Evolutionary conservation across 2,113 vertebrate species (phyloP), one percentile per base, ranked within the genome.

Genomic region (Megaceryle torquata): DNA sequence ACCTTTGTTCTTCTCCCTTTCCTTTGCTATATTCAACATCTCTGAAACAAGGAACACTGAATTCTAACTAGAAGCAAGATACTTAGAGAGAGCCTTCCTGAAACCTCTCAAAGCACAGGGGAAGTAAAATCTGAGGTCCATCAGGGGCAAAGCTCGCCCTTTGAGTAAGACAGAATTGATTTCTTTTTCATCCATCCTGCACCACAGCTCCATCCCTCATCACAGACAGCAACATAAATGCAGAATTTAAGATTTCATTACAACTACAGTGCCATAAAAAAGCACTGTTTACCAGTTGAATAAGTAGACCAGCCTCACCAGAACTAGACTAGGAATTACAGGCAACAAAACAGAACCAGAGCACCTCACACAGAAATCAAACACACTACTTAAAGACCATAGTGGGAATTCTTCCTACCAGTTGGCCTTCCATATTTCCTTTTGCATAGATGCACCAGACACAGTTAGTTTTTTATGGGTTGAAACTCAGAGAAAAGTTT

Each of bases 211-310:
- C 9, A 77, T 57, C 15, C 28, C 33, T 25, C 9, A 46, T 16
- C 60, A 31, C 2, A 2, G 39, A 67, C 1, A 0, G 1, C 26
- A 82, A 44, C 18, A 54, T 35, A 17, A 48, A 68, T 6, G 48
- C 0, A 0, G 51, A 84, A 25, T 6, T 46, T 26, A 25, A 59
- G 48, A 88, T 35, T 85, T 65, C 7, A 9, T 68, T 79, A 43
- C 17, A 75, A 4, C 10, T 59, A 15, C 14, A 56, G 33, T 22
- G 15, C 20, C 5, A 1, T 26, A 10, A 15, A 59, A 68, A 19
- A 84, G 25, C 19, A 33, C 19, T 4, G 0, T 46, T 64, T 60
- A 31, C 16, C 65, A 59, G 51, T 21, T 76, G 28, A 71, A 63
- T 15, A 81, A 86, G 26, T 24, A 44, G 33, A 44, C 7, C 1